Base-by-base conservation (phyloP, 2,888 invertebrate genomes). In the Carabus problematicus region DNA sequence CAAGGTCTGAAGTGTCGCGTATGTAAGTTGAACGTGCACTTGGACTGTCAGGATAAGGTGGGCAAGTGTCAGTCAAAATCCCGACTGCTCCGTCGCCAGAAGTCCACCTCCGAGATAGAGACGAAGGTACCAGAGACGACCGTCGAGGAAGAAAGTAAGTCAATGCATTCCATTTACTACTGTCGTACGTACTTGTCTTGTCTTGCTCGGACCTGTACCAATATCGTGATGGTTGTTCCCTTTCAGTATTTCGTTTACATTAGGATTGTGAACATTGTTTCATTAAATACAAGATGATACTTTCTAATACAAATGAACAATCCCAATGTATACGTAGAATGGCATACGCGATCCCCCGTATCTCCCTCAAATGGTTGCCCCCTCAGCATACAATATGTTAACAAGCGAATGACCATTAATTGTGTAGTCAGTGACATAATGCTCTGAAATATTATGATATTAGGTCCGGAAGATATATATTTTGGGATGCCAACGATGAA, bases 11-110 rank as follows among this genome's bases (percentile, higher is more conserved):
- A 94, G 73, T 96, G 96, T 81, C 88, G 94, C 67, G 87, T 94
- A 72, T 96, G 96, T 83, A 96, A 95, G 83, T 89, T 93, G 84
- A 96, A 95, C 82, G 91, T 94, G 64, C 96, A 96, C 83, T 88
- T 91, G 54, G 95, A 95, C 81, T 96, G 96, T 83, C 89, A 93
- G 82, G 90, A 93, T 9, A 89, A 91, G 76, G 90, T 91, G 14
- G 89, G 89, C 71, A 91, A 90, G 79, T 96, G 95, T 79, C 94
- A 95, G 79, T 91, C 93, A 12, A 94, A 94, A 81, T 91, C 93
- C 19, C 86, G 91, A 64, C 86, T 96, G 64, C 85, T 96, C 71
- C 88, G 95, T 72, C 85, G 95, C 62, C 95, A 96, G 83, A 94
- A 94, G 82, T 95, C 94, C 75, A 93, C 94, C 63, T 94, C 94